Percentiles rank a stretch among this genome's conserved stretches.
phyloP scores from a whole-genome alignment of 2,113 vertebrate species.

The Glaucomys volans region DNA sequence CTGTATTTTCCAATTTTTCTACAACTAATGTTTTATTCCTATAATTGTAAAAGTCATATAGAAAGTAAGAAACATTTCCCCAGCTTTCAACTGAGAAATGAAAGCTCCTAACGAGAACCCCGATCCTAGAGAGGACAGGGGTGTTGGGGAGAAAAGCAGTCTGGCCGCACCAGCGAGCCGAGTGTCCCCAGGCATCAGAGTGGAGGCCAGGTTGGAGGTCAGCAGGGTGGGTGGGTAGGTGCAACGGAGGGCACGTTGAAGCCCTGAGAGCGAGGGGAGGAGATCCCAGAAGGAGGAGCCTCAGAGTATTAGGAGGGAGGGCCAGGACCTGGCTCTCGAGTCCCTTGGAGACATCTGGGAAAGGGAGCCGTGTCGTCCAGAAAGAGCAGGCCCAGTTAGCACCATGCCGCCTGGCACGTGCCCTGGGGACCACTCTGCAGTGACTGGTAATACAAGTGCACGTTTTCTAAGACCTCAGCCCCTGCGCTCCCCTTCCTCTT shows the following conservation, averaged over 20 bases:
- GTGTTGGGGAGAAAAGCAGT: no score
- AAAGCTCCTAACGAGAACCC: background rate
- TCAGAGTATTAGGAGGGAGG: background rate
- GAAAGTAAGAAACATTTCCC: background rate
- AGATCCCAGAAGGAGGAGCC: background rate
- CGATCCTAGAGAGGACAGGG: background rate
- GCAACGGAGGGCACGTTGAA: background rate
- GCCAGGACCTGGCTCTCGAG: background rate
- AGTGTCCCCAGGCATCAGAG: fast-evolving
- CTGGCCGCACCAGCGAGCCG: no score
- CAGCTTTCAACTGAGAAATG: conserved; percentile 26
- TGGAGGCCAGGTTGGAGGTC: background rate
- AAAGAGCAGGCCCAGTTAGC: fast-evolving
- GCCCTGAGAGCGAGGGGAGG: background rate
- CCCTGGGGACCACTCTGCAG: background rate
- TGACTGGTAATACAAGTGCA: background rate
- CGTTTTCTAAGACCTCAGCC: background rate
- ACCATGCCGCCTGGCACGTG: fast-evolving
- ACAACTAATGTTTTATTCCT: background rate
- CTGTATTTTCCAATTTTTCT: background rate
- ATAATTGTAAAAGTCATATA: background rate
- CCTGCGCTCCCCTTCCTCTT: background rate
- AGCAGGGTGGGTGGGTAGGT: no score
- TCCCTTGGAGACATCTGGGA: background rate
- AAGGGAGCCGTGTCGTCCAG: background rate